A percentile compares a stretch with the other conserved stretches of the same genome.
phyloP scores from a whole-genome alignment of 2,113 vertebrate species.

The Ciconia maguari region DNA sequence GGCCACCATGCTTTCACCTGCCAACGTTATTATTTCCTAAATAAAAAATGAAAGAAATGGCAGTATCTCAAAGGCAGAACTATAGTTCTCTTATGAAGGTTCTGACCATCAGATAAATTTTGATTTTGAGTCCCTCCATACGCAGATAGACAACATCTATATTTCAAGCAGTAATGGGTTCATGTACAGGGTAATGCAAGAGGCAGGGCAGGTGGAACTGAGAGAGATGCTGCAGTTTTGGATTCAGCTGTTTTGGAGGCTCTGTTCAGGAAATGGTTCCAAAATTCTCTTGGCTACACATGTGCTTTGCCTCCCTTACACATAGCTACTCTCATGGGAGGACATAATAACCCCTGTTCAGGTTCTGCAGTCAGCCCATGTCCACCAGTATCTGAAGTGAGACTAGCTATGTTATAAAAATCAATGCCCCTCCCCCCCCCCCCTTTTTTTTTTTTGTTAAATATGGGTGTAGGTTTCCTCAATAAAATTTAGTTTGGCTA shows the following conservation, averaged over 20 bases:
- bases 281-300: neutral
- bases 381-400: neutral
- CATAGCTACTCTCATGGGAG: neutral
- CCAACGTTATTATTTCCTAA: neutral
- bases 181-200: neutral
- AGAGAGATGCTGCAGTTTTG: neutral
- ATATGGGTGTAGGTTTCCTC: neutral
- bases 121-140: neutral
- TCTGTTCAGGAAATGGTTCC: neutral
- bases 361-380: neutral
- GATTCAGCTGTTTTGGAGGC: neutral
- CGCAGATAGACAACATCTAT: neutral
- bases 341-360: neutral
- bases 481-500: neutral
- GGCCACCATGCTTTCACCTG: neutral
- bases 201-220: neutral
- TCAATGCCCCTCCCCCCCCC: accelerated
- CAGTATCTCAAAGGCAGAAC: neutral
- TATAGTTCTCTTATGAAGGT: neutral
- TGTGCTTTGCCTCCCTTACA: neutral
- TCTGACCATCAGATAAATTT: neutral
- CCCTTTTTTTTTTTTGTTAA: neutral
- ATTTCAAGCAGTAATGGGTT: neutral
- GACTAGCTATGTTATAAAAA: neutral
- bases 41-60: neutral